Percentiles rank a stretch among this genome's conserved stretches.
Evolutionary conservation across 2,113 vertebrate species (phyloP).

Genomic region (Apteryx mantelli): DNA sequence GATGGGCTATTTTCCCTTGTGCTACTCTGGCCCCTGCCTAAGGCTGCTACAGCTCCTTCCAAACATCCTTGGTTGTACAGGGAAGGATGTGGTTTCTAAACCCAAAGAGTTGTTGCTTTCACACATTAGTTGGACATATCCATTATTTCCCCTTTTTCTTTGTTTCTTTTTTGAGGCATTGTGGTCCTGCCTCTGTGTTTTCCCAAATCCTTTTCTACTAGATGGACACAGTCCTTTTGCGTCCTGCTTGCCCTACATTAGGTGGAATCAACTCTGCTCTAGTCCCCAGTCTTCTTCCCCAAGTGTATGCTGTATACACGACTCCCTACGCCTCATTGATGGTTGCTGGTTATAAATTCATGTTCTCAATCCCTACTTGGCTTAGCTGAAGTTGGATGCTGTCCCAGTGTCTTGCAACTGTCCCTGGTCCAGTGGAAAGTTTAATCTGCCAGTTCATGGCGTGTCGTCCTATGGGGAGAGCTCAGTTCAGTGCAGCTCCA

Average conservation of each 20-base stretch:
- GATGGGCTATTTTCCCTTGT: neutral
- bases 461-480: slow-evolving; percentile 25
- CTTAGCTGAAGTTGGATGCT: slow-evolving; percentile 63
- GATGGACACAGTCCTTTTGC: neutral
- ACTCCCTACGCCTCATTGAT: slow-evolving; percentile 60
- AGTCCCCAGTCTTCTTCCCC: slow-evolving; percentile 16
- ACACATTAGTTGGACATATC: neutral
- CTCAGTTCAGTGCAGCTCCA: slow-evolving; percentile 36
- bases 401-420: slow-evolving; percentile 65
- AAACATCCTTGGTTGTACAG: neutral
- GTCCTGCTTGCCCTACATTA: slow-evolving; percentile 48
- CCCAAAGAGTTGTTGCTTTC: neutral
- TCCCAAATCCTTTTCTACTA: neutral
- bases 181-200: neutral
- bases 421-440: slow-evolving; percentile 69
- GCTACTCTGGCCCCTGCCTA: neutral
- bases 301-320: slow-evolving; percentile 32
- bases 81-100: neutral
- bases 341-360: slow-evolving; percentile 61
- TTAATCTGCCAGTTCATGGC: slow-evolving; percentile 61
- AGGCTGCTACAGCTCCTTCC: neutral
- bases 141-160: neutral
- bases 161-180: neutral
- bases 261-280: slow-evolving; percentile 5
- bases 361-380: slow-evolving; percentile 35